These are phyloP conservation scores for Atlantisia rogersi DNA, from an alignment of 2,113 vertebrate species.

Conservation along the genomic window DNA sequence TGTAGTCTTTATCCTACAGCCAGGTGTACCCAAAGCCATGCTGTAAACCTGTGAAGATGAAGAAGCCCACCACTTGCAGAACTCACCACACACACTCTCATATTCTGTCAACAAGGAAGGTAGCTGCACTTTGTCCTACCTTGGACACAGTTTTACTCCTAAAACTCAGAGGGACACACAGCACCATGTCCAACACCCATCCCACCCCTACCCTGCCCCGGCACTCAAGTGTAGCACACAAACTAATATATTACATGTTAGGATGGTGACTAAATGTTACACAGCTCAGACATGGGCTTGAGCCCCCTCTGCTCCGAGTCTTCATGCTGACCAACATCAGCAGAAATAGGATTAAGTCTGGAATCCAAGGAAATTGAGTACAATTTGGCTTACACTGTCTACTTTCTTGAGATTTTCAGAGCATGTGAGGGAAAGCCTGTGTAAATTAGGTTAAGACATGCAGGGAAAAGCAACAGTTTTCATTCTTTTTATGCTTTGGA, in stretches of 20 bases:
- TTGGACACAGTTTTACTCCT: background rate
- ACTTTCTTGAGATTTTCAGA: background rate
- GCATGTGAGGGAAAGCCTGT: background rate
- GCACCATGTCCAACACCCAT: background rate
- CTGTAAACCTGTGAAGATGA: background rate
- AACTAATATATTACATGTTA: background rate
- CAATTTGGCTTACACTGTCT: background rate
- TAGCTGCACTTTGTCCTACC: background rate
- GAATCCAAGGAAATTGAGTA: background rate
- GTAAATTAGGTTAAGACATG: background rate
- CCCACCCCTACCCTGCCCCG: too few relatives aligned
- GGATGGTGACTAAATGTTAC: background rate
- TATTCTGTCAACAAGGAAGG: background rate
- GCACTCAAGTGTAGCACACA: background rate
- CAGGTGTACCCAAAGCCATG: background rate
- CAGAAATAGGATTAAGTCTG: background rate
- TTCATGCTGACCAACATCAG: background rate
- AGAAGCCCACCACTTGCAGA: background rate
- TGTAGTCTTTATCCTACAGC: background rate
- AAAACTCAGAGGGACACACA: background rate
- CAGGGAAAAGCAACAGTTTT: background rate
- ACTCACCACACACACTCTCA: background rate
- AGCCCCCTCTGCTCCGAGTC: background rate
- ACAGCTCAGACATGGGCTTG: background rate
- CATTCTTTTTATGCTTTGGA: background rate